Percentiles rank a stretch among this genome's conserved stretches.
phyloP scores from a whole-genome alignment of 2,113 vertebrate genomes.

The Oreotragus oreotragus region DNA sequence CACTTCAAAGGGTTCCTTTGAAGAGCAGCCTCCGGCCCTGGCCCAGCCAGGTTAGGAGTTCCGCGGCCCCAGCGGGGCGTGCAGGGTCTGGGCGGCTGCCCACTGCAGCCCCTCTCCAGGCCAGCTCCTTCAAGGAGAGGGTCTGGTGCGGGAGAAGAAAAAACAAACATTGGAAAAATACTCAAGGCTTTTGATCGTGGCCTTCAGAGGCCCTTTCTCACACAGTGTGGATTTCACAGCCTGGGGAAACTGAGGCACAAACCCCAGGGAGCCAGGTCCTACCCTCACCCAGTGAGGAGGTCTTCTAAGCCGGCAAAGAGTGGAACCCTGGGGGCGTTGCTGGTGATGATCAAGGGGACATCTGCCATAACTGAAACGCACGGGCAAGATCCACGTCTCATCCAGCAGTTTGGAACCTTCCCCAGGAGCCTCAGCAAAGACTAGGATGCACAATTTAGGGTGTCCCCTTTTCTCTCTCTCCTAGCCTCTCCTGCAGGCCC shows the following conservation, averaged over 20 bases:
- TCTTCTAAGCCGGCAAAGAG: neutral
- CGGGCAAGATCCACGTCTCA: neutral
- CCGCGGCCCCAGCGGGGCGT: constrained; percentile 44
- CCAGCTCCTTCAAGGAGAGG: constrained; percentile 61
- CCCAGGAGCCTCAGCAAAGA: neutral
- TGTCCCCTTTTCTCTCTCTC: neutral
- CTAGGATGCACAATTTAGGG: neutral
- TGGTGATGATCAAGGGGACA: neutral
- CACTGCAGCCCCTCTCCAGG: constrained; percentile 45
- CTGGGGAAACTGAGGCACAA: constrained; percentile 54
- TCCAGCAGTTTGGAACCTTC: neutral
- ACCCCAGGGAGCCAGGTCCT: accelerated
- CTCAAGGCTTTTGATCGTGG: constrained; percentile 59
- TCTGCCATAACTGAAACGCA: accelerated
- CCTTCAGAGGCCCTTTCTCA: constrained; percentile 4
- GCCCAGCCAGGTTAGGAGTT: constrained; percentile 29
- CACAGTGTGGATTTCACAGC: neutral
- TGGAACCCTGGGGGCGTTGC: too few relatives aligned
- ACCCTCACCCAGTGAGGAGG: neutral
- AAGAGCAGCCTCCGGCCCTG: constrained; percentile 33
- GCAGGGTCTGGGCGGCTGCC: constrained; percentile 18
- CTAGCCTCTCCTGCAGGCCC: neutral
- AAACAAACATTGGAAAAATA: constrained; percentile 65
- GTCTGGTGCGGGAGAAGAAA: constrained; percentile 40
- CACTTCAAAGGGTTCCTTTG: constrained; percentile 72